phyloP scores from a whole-genome alignment of 2,888 invertebrate genomes.

The Eutolmus rufibarbis region DNA sequence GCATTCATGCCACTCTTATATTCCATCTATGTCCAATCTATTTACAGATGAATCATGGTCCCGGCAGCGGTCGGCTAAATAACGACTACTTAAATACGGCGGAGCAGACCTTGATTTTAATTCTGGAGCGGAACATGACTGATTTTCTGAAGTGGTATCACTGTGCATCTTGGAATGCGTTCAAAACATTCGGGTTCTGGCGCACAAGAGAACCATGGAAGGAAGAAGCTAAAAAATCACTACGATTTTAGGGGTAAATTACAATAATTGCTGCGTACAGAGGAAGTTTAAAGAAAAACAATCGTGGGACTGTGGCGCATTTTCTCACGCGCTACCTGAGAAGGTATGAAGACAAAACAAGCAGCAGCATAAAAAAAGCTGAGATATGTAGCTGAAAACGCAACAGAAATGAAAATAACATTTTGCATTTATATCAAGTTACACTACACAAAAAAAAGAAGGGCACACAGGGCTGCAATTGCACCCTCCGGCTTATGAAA shows the following conservation, averaged over 20 bases:
- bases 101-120: not conserved
- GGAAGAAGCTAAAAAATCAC: not conserved
- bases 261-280: not conserved
- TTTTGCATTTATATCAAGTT: not conserved
- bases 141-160: not conserved
- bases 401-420: not conserved
- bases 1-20: not conserved
- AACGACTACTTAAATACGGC: not conserved
- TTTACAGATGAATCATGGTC: not conserved
- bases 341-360: not conserved
- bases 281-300: not conserved
- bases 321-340: slow-evolving; percentile 3
- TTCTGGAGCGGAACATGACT: slow-evolving; percentile 10
- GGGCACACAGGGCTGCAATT: no score
- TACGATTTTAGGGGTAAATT: not conserved
- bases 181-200: not conserved
- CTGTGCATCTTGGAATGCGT: not conserved
- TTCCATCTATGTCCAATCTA: slow-evolving; percentile 7
- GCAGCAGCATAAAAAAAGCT: not conserved
- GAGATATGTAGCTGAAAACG: not conserved
- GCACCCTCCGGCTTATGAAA: no score
- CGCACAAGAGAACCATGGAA: not conserved
- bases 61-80: not conserved
- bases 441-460: not conserved
- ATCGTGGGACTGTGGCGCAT: not conserved